Percentiles rank a stretch among this genome's conserved stretches.
These are phyloP conservation scores for Pampus argenteus DNA, from an alignment of 2,797 vertebrate genomes.

Conservation along the genomic window DNA sequence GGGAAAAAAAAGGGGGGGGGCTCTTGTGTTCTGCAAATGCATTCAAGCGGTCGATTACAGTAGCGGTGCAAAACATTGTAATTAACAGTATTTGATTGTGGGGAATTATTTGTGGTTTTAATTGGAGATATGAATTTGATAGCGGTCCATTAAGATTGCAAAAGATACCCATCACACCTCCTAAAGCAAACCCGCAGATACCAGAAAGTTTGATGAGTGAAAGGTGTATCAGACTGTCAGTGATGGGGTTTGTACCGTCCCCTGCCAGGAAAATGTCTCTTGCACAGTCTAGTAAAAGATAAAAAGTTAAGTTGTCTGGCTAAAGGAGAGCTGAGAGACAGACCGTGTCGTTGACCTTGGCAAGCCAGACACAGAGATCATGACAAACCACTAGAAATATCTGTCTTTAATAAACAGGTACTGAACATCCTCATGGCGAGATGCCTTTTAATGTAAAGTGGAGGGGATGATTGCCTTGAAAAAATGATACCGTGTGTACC, in stretches of 20 bases:
- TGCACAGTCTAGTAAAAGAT: slow-evolving; percentile 56
- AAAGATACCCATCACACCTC: background rate
- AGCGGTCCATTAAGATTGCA: background rate
- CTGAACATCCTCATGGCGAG: slow-evolving; percentile 13
- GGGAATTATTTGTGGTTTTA: slow-evolving; percentile 15
- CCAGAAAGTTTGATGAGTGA: background rate
- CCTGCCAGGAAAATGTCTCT: slow-evolving; percentile 37
- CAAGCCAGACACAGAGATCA: slow-evolving; percentile 45
- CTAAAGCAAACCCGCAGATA: background rate
- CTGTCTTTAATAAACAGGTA: slow-evolving; percentile 66
- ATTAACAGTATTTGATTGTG: slow-evolving; percentile 14
- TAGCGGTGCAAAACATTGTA: slow-evolving; percentile 16
- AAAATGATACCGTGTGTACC: background rate
- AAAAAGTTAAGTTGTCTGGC: slow-evolving; percentile 57
- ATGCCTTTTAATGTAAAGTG: background rate
- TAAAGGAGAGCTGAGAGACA: slow-evolving; percentile 56
- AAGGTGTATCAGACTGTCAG: slow-evolving; percentile 15
- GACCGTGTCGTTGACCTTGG: slow-evolving; percentile 70
- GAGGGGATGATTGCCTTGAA: background rate
- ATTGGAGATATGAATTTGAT: slow-evolving; percentile 20
- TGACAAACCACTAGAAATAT: slow-evolving; percentile 63
- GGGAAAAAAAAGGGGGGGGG: slow-evolving; percentile 23
- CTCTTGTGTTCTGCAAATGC: slow-evolving; percentile 30
- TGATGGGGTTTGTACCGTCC: slow-evolving; percentile 25
- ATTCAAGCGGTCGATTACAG: slow-evolving; percentile 36